Conservation (phyloP, 2,797 vertebrate species). For the Sebastiscus albofasciatus region DNA sequence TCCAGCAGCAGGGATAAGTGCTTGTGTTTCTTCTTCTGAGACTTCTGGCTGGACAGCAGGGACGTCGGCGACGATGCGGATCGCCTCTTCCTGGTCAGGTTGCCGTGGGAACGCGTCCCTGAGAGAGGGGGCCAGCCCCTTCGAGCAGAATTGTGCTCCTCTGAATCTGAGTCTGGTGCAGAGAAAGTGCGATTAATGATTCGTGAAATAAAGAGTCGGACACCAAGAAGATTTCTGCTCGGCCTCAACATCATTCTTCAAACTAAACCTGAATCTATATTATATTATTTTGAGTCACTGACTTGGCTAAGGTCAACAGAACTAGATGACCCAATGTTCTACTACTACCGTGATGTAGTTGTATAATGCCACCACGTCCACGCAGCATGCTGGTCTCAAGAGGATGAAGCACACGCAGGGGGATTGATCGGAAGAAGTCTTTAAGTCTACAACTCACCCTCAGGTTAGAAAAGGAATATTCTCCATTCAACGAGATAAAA, state of each 20-base stretch:
- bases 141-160: slow-evolving; percentile 88
- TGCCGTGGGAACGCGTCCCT: slow-evolving; percentile 69
- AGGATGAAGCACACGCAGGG: not conserved
- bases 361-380: too few relatives aligned
- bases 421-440: not conserved
- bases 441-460: not conserved
- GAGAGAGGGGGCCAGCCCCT: slow-evolving; percentile 89
- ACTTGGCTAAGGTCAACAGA: not conserved
- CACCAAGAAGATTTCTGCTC: slow-evolving; percentile 8
- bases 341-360: not conserved
- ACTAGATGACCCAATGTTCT: not conserved
- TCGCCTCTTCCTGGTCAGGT: slow-evolving; percentile 80
- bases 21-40: slow-evolving; percentile 91
- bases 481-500: not conserved
- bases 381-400: not conserved
- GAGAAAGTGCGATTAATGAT: slow-evolving; percentile 64
- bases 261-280: not conserved
- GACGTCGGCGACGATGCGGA: slow-evolving; percentile 74
- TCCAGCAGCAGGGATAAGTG: slow-evolving; percentile 94
- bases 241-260: not conserved
- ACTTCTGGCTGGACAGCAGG: slow-evolving; percentile 83
- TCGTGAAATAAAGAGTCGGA: slow-evolving; percentile 24
- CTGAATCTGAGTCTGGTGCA: slow-evolving; percentile 93
- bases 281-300: not conserved
- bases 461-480: not conserved